A percentile compares a stretch with the other conserved stretches of the same genome.
Evolutionary conservation across 2,797 vertebrate species (phyloP).

Genomic region (Characodon lateralis): DNA sequence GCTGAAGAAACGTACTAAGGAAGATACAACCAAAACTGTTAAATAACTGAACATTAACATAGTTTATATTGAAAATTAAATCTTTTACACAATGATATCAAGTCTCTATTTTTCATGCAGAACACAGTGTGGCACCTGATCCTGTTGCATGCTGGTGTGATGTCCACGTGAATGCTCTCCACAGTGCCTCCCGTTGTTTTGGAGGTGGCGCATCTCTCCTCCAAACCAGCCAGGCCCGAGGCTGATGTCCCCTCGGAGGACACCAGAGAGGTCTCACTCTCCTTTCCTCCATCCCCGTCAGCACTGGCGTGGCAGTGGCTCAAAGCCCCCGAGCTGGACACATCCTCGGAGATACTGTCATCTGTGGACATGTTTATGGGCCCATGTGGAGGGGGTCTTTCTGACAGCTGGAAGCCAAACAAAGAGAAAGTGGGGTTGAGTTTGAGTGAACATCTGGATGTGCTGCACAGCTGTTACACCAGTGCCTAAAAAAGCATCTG

Average conservation of each 20-base stretch:
- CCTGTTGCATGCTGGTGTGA: constrained; percentile 78
- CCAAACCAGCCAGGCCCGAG: constrained; percentile 71
- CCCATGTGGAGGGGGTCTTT: constrained; percentile 62
- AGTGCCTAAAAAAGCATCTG: not conserved
- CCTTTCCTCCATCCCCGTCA: constrained; percentile 67
- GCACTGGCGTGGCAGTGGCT: constrained; percentile 73
- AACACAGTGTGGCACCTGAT: constrained; percentile 70
- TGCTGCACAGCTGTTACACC: not conserved
- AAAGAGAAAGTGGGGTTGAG: not conserved
- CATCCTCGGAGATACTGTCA: constrained; percentile 85
- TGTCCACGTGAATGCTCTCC: constrained; percentile 62
- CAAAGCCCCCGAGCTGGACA: constrained; percentile 78
- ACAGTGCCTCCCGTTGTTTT: constrained; percentile 72
- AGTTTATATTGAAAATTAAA: not conserved
- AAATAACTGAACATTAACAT: not conserved
- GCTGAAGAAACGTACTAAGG: not conserved
- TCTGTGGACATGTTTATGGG: constrained; percentile 85
- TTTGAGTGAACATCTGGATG: not conserved
- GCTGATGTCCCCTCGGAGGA: constrained; percentile 81
- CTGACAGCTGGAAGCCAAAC: constrained; percentile 61
- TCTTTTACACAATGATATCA: not conserved
- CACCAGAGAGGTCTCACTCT: constrained; percentile 74
- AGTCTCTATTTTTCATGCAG: not conserved
- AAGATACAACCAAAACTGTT: not conserved
- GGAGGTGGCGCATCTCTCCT: constrained; percentile 79